Evolutionary conservation across 92 coral and sea anemone species (phyloP), one percentile per base, ranked within the genome.

Genomic region (Epizoanthus stellaris): DNA sequence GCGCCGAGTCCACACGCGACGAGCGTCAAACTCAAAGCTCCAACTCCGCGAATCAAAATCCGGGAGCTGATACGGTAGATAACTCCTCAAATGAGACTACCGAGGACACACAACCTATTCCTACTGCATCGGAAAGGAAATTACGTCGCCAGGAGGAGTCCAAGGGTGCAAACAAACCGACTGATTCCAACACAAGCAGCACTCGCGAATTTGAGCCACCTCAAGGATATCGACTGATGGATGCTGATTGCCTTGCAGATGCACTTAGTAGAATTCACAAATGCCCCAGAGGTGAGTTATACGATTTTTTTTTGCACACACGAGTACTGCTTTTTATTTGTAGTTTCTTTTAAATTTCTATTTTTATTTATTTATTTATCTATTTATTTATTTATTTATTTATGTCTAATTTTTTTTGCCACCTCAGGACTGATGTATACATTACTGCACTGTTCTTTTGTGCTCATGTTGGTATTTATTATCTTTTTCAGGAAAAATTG

Each of bases 211-310:
- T 58, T 17, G 19, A 58, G 19, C 63, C 77, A 72, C 77, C 61
- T 11, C 77, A 72, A 49, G 77, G 77, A 72, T 72, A 72, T 72
- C 77, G 77, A 72, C 61, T 72, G 77, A 23, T 49, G 54, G 40
- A 72, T 49, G 30, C 77, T 10, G 77, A 72, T 19, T 72, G 77
- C 77, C 77, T 72, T 72, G 77, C 61, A 42, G 77, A 49, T 11
- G 77, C 60, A 17, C 77, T 72, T 49, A 2, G 34, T 72, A 72
- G 56, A 72, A 20, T 72, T 49, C 77, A 47, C 38, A 72, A 72
- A 12, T 49, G 77, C 77, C 60, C 77, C 15, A 72, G 58, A 72
- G 77, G 77, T 73, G 54, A 10, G 77, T 65, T 65, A 65, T 1
- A 65, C 70, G 70, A 64, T 15, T 64, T 21, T 65, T 65, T 65